Percentiles rank a stretch among this genome's conserved stretches.
These are phyloP conservation scores for Pitta sordida DNA, from an alignment of 2,113 vertebrate species.

Conservation along the genomic window DNA sequence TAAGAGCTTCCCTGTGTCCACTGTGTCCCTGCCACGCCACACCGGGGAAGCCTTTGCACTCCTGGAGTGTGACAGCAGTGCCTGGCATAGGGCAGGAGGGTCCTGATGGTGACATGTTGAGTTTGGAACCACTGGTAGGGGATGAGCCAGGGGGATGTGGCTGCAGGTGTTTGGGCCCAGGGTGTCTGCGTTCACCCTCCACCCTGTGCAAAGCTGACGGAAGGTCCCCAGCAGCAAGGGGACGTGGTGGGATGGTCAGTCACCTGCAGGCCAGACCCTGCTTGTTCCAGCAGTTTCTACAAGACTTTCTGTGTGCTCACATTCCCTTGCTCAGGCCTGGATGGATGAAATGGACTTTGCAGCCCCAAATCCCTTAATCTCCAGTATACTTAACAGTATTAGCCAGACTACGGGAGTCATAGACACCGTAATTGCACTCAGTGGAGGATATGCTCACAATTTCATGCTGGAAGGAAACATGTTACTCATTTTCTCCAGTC, in stretches of 20 bases:
- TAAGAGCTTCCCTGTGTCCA: neutral
- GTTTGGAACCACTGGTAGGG: neutral
- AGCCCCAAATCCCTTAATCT: slow-evolving; percentile 60
- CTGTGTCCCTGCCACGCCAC: accelerated
- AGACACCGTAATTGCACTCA: slow-evolving; percentile 28
- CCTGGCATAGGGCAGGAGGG: neutral
- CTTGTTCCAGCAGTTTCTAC: accelerated
- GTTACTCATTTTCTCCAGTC: slow-evolving; percentile 1
- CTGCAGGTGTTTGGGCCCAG: neutral
- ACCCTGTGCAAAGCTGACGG: accelerated
- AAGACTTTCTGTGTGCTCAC: neutral
- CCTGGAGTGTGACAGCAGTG: accelerated
- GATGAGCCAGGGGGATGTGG: neutral
- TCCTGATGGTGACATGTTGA: accelerated
- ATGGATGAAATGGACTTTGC: slow-evolving; percentile 36
- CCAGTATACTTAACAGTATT: slow-evolving; percentile 48
- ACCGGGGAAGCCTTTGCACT: neutral
- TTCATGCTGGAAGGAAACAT: neutral
- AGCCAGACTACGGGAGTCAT: slow-evolving; percentile 56
- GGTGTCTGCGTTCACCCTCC: accelerated
- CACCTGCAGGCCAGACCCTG: neutral
- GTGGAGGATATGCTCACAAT: neutral
- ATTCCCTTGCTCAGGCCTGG: neutral
- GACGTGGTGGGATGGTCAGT: neutral
- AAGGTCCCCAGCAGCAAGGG: neutral